Conservation (phyloP, 2,113 vertebrate species). For the Otus sunia region DNA sequence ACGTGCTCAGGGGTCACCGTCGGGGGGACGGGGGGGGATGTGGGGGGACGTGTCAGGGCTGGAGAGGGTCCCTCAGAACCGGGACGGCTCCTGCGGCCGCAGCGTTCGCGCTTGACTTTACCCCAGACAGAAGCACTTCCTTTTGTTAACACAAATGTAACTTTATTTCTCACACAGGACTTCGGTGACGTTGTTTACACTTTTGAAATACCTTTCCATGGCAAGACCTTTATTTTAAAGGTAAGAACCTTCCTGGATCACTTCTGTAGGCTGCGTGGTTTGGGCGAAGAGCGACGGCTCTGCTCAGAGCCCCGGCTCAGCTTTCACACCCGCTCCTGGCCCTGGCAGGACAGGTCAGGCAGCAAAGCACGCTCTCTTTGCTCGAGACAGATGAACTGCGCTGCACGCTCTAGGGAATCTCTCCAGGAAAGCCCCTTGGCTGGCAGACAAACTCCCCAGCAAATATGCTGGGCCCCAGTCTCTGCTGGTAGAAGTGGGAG, state of each 20-base stretch:
- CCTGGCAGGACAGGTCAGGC: background rate
- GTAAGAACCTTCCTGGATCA: conserved; percentile 54
- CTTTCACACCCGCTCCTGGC: background rate
- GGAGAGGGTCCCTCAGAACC: background rate
- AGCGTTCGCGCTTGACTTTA: background rate
- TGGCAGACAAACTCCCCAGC: background rate
- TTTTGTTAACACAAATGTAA: fast-evolving
- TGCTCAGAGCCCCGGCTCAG: background rate
- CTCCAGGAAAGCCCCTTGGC: conserved; percentile 63
- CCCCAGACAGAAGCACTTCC: background rate
- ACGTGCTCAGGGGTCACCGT: background rate
- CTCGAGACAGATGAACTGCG: background rate
- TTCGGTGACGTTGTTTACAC: conserved; percentile 90
- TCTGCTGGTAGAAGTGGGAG: background rate
- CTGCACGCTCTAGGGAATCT: background rate
- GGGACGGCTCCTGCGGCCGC: background rate
- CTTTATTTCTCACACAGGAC: conserved; percentile 76
- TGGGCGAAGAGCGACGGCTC: background rate
- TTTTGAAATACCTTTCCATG: conserved; percentile 91
- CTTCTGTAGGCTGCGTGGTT: background rate
- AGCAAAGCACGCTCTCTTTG: background rate
- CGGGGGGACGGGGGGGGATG: background rate
- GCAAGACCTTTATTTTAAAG: conserved; percentile 97
- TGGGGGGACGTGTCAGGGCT: background rate
- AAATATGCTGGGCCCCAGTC: background rate